phyloP scores from a whole-genome alignment of 2,797 vertebrate genomes.

The Poeciliopsis paucimaculata region DNA sequence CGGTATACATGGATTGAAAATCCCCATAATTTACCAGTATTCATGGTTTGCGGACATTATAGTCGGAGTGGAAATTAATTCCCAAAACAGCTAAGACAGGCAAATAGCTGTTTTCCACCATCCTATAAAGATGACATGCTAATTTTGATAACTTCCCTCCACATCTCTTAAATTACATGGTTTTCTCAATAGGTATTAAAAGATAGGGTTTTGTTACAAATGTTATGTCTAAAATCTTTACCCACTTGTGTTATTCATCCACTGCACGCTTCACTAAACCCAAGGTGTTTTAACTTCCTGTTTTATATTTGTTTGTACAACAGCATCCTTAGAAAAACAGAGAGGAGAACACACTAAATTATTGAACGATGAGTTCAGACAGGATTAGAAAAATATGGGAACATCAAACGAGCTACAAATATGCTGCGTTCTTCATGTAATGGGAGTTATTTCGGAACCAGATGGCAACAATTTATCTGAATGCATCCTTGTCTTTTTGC shows the following conservation, averaged over 20 bases:
- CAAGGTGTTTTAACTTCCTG: neutral
- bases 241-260: neutral
- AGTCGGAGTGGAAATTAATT: neutral
- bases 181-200: neutral
- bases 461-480: slow-evolving; percentile 1
- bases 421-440: neutral
- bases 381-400: neutral
- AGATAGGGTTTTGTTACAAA: neutral
- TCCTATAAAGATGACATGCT: too few relatives aligned
- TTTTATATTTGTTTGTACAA: neutral
- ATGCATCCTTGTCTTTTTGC: neutral
- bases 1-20: neutral
- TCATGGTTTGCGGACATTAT: neutral
- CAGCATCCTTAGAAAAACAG: neutral
- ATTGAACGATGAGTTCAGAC: neutral
- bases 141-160: neutral
- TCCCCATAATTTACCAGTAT: neutral
- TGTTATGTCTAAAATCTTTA: neutral
- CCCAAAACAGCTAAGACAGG: neutral
- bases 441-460: slow-evolving; percentile 2
- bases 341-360: neutral
- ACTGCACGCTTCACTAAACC: neutral
- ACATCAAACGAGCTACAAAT: neutral
- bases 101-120: neutral
- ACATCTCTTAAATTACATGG: neutral